phyloP scores from a whole-genome alignment of 1,140 invertebrate species.

The Drosophila willistoni region DNA sequence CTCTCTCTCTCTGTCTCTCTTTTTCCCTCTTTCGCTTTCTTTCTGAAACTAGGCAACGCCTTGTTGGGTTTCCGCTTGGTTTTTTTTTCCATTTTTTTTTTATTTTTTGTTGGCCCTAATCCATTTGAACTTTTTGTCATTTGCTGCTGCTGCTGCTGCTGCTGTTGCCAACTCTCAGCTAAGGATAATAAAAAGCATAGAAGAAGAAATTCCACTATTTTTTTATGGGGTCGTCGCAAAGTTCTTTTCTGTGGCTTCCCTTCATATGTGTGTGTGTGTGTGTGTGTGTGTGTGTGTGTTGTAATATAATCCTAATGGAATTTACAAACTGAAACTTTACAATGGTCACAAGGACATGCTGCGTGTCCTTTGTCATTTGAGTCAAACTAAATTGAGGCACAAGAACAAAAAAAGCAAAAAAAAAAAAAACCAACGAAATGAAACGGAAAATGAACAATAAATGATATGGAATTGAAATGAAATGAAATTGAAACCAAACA shows the following conservation, averaged over 20 bases:
- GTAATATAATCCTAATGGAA: constrained; percentile 81
- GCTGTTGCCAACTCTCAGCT: constrained; percentile 50
- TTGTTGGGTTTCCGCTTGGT: constrained; percentile 60
- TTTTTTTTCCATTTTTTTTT: constrained; percentile 37
- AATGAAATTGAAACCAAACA: constrained; percentile 21
- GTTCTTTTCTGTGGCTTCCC: constrained; percentile 64
- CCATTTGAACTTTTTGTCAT: constrained; percentile 64
- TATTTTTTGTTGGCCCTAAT: constrained; percentile 57
- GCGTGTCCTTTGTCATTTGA: constrained; percentile 57
- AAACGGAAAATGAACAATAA: too few species aligned
- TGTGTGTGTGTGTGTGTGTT: constrained; percentile 24
- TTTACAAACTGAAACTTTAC: constrained; percentile 73
- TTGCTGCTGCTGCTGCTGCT: constrained; percentile 14
- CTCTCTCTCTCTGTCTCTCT: constrained; percentile 7
- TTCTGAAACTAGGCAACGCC: constrained; percentile 55
- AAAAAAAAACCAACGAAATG: too few species aligned
- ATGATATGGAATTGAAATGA: constrained; percentile 30
- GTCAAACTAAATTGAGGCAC: constrained; percentile 30
- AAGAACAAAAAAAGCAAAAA: background rate
- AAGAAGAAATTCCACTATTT: constrained; percentile 57
- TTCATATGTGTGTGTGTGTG: constrained; percentile 25
- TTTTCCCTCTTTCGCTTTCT: background rate
- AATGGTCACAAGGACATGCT: constrained; percentile 42
- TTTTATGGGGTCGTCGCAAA: constrained; percentile 62
- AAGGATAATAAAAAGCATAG: constrained; percentile 69